phyloP scores from a whole-genome alignment of 30 jellyfish, hydroid and myxozoan genomes.

The Hydractinia echinata region DNA sequence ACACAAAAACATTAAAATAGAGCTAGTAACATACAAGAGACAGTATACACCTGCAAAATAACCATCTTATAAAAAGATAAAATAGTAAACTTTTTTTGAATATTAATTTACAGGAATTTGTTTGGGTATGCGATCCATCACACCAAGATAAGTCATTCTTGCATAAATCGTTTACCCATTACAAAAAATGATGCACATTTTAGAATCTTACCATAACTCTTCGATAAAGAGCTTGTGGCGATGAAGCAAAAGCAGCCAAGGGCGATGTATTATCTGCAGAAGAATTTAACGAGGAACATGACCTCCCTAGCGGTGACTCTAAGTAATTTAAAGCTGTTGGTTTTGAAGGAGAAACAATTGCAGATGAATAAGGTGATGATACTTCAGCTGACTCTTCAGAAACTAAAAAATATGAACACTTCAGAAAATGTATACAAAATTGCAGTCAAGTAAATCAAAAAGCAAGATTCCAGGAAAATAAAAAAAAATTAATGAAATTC shows the following conservation, averaged over 20 bases:
- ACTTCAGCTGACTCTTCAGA: background rate
- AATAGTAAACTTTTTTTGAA: no score
- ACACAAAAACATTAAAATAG: no score
- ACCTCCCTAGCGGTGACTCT: slow-evolving; percentile 10
- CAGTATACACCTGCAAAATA: no score
- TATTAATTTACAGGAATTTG: no score
- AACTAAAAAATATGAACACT: background rate
- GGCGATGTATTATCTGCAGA: slow-evolving; percentile 39
- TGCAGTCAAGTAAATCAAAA: background rate
- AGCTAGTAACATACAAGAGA: no score
- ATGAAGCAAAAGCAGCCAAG: slow-evolving; percentile 23
- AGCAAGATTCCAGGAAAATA: background rate
- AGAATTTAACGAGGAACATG: background rate
- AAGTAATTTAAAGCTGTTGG: background rate
- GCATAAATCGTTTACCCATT: no score
- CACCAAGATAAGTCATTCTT: no score
- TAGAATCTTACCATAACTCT: slow-evolving; percentile 27
- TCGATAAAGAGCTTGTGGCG: slow-evolving; percentile 46
- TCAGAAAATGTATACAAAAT: background rate
- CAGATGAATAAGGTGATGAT: background rate
- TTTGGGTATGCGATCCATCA: no score
- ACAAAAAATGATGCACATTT: no score
- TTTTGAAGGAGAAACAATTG: background rate
- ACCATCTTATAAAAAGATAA: no score
- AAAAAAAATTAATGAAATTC: no score